phyloP scores from a whole-genome alignment of 2,113 vertebrate genomes.

The Rousettus leschenaultii region DNA sequence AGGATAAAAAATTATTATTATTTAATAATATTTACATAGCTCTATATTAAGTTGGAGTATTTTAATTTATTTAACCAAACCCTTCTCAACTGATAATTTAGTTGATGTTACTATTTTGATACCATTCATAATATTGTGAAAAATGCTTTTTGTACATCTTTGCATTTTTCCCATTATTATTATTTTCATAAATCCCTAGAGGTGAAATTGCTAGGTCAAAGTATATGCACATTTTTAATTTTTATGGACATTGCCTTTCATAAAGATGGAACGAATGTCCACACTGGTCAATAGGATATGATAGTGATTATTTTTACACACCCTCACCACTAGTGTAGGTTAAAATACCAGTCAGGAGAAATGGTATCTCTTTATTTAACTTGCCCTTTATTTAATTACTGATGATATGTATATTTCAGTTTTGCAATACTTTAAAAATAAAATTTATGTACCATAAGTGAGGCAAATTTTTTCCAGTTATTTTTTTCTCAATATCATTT shows the following conservation, averaged over 20 bases:
- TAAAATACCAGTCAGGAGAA: background rate
- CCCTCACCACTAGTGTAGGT: background rate
- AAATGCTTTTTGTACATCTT: background rate
- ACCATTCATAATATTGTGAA: background rate
- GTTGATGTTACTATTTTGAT: background rate
- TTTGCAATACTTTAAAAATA: background rate
- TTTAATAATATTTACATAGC: background rate
- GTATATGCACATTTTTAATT: slow-evolving; percentile 8
- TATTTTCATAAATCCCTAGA: slow-evolving; percentile 28
- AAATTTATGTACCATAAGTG: background rate
- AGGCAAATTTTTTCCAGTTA: background rate
- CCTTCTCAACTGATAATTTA: background rate
- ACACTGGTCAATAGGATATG: background rate
- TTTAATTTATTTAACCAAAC: background rate
- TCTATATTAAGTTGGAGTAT: background rate
- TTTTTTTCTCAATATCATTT: no score
- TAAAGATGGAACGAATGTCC: slow-evolving; percentile 24
- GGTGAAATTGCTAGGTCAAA: slow-evolving; percentile 50
- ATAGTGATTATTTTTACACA: background rate
- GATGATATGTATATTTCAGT: background rate
- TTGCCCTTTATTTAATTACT: background rate
- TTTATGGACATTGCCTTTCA: slow-evolving; percentile 49
- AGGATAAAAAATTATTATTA: background rate
- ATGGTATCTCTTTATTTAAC: background rate
- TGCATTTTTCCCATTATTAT: slow-evolving; percentile 42